Evolutionary conservation across 2,797 vertebrate genomes (phyloP), one percentile per base, ranked within the genome.

Genomic region (Gallinago stenura): DNA sequence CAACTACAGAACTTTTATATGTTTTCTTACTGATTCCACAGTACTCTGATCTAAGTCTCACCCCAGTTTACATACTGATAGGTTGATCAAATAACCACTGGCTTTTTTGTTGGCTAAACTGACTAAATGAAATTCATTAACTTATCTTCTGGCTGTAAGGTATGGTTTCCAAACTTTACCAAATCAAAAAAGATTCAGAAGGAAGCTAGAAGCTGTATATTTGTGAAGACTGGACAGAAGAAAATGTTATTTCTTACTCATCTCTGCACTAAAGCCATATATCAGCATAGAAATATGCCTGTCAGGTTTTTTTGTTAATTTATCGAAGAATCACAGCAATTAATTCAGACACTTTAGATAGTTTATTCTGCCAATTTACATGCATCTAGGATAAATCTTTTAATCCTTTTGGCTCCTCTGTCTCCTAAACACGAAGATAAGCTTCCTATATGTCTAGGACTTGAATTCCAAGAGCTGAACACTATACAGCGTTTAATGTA

Each of bases 371-470:
- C 26, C 69, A 71, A 72, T 86, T 95, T 90, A 65, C 19, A 78
- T 81, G 57, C 62, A 91, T 75, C 76, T 90, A 86, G 54, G 88
- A 94, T 86, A 95, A 91, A 86, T 86, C 53, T 58, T 83, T 37
- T 78, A 28, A 81, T 88, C 91, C 85, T 73, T 90, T 94, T 92
- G 72, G 57, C 86, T 96, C 41, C 18, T 94, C 71, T 93, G 16
- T 64, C 65, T 83, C 45, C 72, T 80, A 66, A 83, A 86, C 45
- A 61, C 31, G 45, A 83, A 87, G 91, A 89, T 94, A 87, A 94
- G 37, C 91, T 86, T 91, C 26, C 65, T 86, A 0, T 81, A 25
- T 54, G 28, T 72, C 41, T 90, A 78, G 61, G 33, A 93, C 39
- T 80, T 75, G 51, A 91, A 88, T 71, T 94, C 31, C 41, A 86